Base-by-base conservation (phyloP, 2,888 invertebrate species). In the Drosophila pseudotakahashii region DNA sequence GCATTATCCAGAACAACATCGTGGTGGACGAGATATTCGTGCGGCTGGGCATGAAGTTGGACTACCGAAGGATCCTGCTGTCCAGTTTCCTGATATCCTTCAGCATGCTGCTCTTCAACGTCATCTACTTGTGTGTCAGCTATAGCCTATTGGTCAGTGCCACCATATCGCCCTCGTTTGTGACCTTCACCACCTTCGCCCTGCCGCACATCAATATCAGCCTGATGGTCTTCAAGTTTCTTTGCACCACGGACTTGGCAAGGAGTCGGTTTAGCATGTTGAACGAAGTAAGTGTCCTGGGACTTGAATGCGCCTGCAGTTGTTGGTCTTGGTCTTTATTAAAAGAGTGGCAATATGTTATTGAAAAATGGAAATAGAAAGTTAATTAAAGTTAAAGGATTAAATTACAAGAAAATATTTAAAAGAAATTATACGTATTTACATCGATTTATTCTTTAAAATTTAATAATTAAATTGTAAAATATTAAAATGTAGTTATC, bases 151-250 rank as follows among this genome's bases (percentile, higher is more conserved):
- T 91, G 16, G 70, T 89, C 19, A 89, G 89, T 36, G 90, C 91
- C 23, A 78, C 81, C 44, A 89, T 90, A n/a, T 79, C 77, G 9
- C 92, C 92, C 0, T 89, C 91, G 2, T 90, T 91, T 75, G 89
- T 90, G 16, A 90, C 91, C 3, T 92, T 91, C 36, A 88, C 85
- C 3, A 82, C 90, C 10, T 92, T 90, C 54, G 90, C 91, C 0
- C 52, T 92, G 69, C 91, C 91, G 2, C 91, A 92, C 61, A 89
- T 91, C n/a, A 90, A 90, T 23, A 90, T 91, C 26, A 89, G 89
- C 30, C 78, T 91, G 5, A 89, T 91, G 88, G 90, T 92, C 23
- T 90, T 92, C 34, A 89, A 91, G 50, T 91, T 91, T 47, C 75
- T 91, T 0, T 88, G 88, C 63, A 89, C 86, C 16, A 90, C 89